Evolutionary conservation across 2,797 vertebrate genomes (phyloP), one percentile per base, ranked within the genome.

Genomic region (Acanthurus lineatus): DNA sequence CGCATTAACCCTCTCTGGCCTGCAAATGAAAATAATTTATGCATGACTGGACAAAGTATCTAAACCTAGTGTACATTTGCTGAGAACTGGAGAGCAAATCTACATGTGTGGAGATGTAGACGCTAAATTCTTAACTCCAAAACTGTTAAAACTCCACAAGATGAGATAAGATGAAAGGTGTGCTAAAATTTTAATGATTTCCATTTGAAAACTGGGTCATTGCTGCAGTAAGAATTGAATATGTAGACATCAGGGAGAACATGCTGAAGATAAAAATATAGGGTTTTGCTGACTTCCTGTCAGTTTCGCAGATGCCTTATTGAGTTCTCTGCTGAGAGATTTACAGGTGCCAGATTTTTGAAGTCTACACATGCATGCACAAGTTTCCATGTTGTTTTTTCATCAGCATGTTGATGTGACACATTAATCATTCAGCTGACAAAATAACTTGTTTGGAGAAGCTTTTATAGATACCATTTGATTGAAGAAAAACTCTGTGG

Each of bases 131-230:
- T 15, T 17, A 19, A 7, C 20, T 51, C 66, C 20, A 54, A n/a
- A 73, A 62, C 62, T 5, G 14, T 48, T 12, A 25, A 63, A 57
- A 68, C 49, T 25, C 11, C 9, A 11, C n/a, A 2, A 25, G 4
- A 62, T 19, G 25, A 59, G 28, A 45, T 56, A 51, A 73, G 32
- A 84, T 28, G 59, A 77, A 45, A 42, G 45, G 11, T 48, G 3
- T 72, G 42, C 69, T 81, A 7, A 67, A 63, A 76, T 52, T 81
- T 77, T 20, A 77, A 86, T 72, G 53, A 81, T 65, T 73, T 1
- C 20, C 11, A 10, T 49, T 54, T 38, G 5, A 64, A 84, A 85
- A 85, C 19, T 82, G 65, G 85, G 84, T 75, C 78, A 67, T 19
- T 3, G 53, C 63, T 40, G 42, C 44, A 35, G 42, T 49, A 5